Evolutionary conservation across 2,888 invertebrate species (phyloP).

Genomic region (Drosophila dives): DNA sequence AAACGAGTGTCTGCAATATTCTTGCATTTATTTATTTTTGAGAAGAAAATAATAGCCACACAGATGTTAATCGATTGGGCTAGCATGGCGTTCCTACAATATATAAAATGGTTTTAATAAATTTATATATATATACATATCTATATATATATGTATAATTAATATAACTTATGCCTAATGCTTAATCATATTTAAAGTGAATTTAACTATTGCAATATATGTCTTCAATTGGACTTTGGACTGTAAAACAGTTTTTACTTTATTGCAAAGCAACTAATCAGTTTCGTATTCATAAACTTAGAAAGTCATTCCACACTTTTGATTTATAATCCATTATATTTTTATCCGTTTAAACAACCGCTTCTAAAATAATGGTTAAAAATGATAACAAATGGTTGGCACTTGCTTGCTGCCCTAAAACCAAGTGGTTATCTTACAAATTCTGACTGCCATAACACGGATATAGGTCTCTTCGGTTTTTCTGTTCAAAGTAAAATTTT

Average conservation of each 20-base stretch:
- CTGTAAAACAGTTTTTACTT: not conserved
- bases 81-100: too few species aligned
- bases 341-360: not conserved
- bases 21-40: not conserved
- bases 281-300: not conserved
- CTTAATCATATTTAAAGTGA: not conserved
- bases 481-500: not conserved
- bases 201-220: not conserved
- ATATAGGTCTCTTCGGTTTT: not conserved
- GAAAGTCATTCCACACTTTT: not conserved
- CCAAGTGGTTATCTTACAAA: not conserved
- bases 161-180: too few species aligned
- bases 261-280: not conserved
- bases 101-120: too few species aligned
- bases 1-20: not conserved
- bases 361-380: not conserved
- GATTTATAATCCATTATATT: not conserved
- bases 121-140: too few species aligned
- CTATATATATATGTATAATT: too few species aligned
- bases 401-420: not conserved
- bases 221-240: not conserved
- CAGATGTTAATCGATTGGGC: too few species aligned
- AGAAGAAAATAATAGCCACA: too few species aligned
- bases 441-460: not conserved
- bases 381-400: not conserved